These are phyloP conservation scores for Criorhina ranunculi DNA, from an alignment of 2,888 invertebrate species.

Conservation along the genomic window DNA sequence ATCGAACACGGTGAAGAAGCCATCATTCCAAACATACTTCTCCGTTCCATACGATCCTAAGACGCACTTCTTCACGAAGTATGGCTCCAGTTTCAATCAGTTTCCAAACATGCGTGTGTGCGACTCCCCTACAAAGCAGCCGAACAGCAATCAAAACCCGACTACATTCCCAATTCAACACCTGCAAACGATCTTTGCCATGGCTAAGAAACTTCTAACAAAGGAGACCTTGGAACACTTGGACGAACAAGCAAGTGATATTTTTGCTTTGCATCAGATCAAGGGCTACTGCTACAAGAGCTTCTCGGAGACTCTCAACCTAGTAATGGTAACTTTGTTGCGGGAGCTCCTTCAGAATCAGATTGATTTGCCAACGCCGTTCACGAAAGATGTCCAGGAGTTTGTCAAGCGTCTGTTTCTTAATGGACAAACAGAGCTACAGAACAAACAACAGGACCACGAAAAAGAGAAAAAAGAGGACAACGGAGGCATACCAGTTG, in stretches of 20 bases:
- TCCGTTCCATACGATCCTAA: conserved; percentile 92
- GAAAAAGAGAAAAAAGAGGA: conserved; percentile 93
- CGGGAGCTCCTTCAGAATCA: conserved; percentile 96
- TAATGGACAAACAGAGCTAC: conserved; percentile 96
- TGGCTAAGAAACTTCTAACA: conserved; percentile 93
- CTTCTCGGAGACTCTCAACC: conserved; percentile 96
- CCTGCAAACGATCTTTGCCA: conserved; percentile 90
- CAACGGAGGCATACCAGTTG: conserved; percentile 88
- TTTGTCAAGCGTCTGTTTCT: conserved; percentile 95
- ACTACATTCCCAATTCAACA: conserved; percentile 87
- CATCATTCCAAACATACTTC: conserved; percentile 85
- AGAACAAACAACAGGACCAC: conserved; percentile 93
- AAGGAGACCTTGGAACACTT: conserved; percentile 92
- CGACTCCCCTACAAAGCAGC: conserved; percentile 89
- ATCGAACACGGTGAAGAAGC: conserved; percentile 76
- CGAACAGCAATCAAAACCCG: conserved; percentile 85
- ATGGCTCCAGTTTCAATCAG: conserved; percentile 96
- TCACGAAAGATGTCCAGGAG: conserved; percentile 96
- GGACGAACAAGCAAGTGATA: conserved; percentile 93
- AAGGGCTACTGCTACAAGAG: conserved; percentile 96
- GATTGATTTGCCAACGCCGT: conserved; percentile 93
- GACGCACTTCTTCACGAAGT: conserved; percentile 95
- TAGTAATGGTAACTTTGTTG: conserved; percentile 96
- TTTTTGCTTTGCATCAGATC: conserved; percentile 89
- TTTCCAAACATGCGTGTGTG: conserved; percentile 92